Percentiles rank a stretch among this genome's conserved stretches.
These are phyloP conservation scores for Panthera leo DNA, from an alignment of 2,113 vertebrate genomes.

Conservation along the genomic window DNA sequence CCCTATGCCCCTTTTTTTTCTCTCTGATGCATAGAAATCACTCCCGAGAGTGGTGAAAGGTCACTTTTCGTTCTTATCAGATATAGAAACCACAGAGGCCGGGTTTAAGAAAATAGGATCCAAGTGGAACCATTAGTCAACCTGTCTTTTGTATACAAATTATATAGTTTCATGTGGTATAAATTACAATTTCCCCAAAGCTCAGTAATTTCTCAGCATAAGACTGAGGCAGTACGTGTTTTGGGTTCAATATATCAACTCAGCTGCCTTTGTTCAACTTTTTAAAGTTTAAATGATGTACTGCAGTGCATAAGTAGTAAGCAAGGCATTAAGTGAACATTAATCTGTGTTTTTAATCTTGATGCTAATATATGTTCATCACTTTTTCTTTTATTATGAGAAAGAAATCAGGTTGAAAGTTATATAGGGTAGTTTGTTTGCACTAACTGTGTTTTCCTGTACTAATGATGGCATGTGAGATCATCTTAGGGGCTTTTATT, in stretches of 20 bases:
- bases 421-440: not conserved
- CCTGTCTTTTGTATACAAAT: not conserved
- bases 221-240: not conserved
- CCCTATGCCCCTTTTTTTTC: not conserved
- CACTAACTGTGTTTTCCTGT: not conserved
- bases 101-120: not conserved
- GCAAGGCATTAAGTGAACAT: not conserved
- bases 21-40: not conserved
- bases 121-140: not conserved
- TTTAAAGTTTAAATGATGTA: constrained; percentile 5
- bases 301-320: not conserved
- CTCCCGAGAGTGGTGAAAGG: not conserved
- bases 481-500: not conserved
- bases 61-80: not conserved
- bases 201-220: not conserved
- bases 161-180: not conserved
- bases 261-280: not conserved
- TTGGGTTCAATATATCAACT: not conserved
- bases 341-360: constrained; percentile 18
- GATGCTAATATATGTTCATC: not conserved
- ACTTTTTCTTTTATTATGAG: not conserved
- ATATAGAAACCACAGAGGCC: not conserved
- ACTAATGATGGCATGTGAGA: not conserved
- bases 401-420: constrained; percentile 43
- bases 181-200: not conserved